Evolutionary conservation across 2,113 vertebrate genomes (phyloP).

Genomic region (Chlorodrepanis virens): DNA sequence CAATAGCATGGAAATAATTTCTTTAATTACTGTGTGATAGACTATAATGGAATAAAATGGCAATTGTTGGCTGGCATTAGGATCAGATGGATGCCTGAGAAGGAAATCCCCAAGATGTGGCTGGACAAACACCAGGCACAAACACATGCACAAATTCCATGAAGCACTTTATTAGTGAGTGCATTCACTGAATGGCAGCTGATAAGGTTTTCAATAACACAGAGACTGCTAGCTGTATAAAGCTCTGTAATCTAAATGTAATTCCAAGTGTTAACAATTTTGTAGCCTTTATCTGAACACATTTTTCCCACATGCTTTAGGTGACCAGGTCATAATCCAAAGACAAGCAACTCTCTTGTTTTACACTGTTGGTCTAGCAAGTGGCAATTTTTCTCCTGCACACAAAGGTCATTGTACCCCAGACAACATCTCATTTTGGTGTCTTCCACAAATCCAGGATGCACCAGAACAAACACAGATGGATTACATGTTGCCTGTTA

Average conservation of each 20-base stretch:
- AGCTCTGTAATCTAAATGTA: conserved; percentile 50
- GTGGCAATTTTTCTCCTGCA: conserved; percentile 21
- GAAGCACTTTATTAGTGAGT: conserved; percentile 36
- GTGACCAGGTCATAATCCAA: conserved; percentile 69
- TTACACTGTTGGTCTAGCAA: conserved; percentile 42
- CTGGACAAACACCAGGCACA: conserved; percentile 67
- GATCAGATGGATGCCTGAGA: conserved; percentile 42
- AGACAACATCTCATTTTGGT: conserved; percentile 3
- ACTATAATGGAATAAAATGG: conserved; percentile 25
- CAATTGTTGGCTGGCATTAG: conserved; percentile 58
- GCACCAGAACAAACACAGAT: conserved; percentile 60
- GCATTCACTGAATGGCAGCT: conserved; percentile 61
- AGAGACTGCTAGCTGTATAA: conserved; percentile 10
- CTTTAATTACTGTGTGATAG: conserved; percentile 23
- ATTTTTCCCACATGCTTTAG: conserved; percentile 70
- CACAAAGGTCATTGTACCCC: conserved; percentile 57
- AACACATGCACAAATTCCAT: conserved; percentile 55
- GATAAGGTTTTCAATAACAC: conserved; percentile 64
- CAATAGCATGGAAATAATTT: background rate
- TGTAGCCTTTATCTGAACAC: conserved; percentile 64
- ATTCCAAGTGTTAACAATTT: conserved; percentile 72
- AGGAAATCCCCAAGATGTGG: conserved; percentile 37
- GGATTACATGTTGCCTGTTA: conserved; percentile 31
- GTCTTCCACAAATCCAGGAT: conserved; percentile 50
- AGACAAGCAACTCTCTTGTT: conserved; percentile 64